Base-by-base conservation (phyloP, 2,888 invertebrate genomes). In the Cancer borealis region DNA sequence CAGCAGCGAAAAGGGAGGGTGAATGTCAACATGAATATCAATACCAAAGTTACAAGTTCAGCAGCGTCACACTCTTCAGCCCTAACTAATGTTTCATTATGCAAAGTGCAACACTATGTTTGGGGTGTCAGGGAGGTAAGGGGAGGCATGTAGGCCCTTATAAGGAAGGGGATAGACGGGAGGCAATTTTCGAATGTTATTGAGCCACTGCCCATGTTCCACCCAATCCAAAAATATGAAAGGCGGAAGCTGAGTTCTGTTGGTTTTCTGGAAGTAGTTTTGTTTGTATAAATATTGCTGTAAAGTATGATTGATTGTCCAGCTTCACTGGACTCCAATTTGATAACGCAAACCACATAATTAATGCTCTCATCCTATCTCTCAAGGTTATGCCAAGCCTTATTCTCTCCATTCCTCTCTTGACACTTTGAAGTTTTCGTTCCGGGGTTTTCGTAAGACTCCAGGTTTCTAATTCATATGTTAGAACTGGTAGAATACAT, bases 251-350 rank as follows among this genome's bases (percentile, higher is more conserved):
- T 14, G 14, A 14, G 21, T 21, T 14, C n/a, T 21, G 66, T 66
- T 66, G 21, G 66, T 66, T 66, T 66, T 54, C n/a, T 10, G 84
- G 84, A 84, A 39, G 84, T 39, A 84, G 39, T 84, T 84, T 84
- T 14, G 84, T 84, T 79, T 14, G 14, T 30, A 39, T 84, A 84
- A 84, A 84, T 84, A 84, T 84, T 84, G 84, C 14, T 39, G n/a
- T 14, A 84, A 14, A 84, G 39, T 2, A 84, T 84, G 84, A 84
- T 39, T 30, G 84, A 84, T 84, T 84, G 84, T 39, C 39, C 39
- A 14, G 39, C 26, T 26, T 73, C 73, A 26, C 60, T 60, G 60
- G 60, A 60, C 60, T 60, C 10, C 60, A 60, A n/a, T 73, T 73
- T 26, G 26, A 73, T 26, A 4, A n/a, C 73, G 3, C 73, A 26